Conservation (phyloP, 2,797 vertebrate genomes). For the Rhinichthys osculus region DNA sequence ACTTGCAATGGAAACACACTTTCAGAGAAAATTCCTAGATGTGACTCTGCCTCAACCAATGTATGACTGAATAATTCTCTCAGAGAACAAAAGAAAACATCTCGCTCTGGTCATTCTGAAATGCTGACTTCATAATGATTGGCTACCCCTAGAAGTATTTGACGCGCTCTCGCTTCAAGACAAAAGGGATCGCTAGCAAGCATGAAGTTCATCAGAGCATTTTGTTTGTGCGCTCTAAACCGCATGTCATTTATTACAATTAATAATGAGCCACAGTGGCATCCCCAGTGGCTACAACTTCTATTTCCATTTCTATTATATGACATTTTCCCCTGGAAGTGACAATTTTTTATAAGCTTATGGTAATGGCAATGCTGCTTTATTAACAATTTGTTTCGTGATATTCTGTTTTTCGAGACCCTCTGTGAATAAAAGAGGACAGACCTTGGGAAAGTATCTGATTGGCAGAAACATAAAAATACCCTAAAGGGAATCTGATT, state of each 20-base stretch:
- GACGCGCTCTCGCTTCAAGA: background rate
- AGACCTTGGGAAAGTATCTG: slow-evolving; percentile 21
- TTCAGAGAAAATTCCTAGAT: background rate
- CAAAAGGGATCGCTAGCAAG: background rate
- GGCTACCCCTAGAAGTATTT: background rate
- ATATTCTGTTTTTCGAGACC: background rate
- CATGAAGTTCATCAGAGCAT: background rate
- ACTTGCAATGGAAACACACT: background rate
- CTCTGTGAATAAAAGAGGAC: background rate
- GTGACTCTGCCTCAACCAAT: background rate
- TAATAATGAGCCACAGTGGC: background rate
- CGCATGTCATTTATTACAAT: background rate
- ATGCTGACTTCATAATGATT: background rate
- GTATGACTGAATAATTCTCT: background rate
- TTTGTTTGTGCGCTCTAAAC: background rate
- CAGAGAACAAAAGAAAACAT: background rate
- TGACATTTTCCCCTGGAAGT: background rate
- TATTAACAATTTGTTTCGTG: background rate
- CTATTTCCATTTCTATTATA: background rate
- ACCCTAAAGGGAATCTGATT: slow-evolving; percentile 10
- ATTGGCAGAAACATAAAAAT: slow-evolving; percentile 18
- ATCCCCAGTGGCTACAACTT: background rate
- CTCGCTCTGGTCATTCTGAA: background rate
- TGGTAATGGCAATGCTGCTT: background rate
- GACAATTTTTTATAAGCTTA: background rate